Percentiles rank a stretch among this genome's conserved stretches.
phyloP scores from a whole-genome alignment of 2,888 invertebrate species.

The Habrosyne pyritoides region DNA sequence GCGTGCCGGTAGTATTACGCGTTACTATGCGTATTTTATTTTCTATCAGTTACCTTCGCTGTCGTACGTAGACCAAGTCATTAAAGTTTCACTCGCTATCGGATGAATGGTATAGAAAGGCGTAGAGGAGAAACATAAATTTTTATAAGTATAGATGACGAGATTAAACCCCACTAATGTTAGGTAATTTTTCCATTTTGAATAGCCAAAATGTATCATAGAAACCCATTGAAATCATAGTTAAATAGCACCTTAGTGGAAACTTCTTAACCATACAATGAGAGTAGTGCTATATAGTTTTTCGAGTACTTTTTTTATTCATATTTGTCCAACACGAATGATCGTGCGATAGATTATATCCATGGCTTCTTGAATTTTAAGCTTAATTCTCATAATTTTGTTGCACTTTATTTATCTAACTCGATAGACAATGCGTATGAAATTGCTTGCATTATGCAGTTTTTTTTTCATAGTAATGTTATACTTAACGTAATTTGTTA shows the following conservation, averaged over 20 bases:
- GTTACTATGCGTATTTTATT: no score
- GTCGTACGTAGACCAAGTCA: no score
- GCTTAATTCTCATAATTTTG: neutral
- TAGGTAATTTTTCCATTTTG: neutral
- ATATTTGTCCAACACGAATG: neutral
- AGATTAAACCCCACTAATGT: neutral
- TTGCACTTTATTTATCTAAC: neutral
- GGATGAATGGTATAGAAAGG: no score
- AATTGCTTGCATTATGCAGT: neutral
- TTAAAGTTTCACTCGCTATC: neutral
- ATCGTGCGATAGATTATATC: neutral
- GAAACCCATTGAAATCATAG: neutral
- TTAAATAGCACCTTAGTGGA: neutral
- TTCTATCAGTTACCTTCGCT: no score
- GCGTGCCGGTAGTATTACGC: no score
- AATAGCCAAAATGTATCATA: neutral
- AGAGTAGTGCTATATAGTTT: neutral
- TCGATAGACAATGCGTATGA: neutral
- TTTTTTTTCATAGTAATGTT: neutral
- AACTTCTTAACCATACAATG: no score
- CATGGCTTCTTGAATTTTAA: neutral
- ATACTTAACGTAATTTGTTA: neutral
- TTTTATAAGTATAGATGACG: neutral
- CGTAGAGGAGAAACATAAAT: no score
- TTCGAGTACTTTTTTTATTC: neutral